A percentile compares a stretch with the other conserved stretches of the same genome.
phyloP scores from a whole-genome alignment of 1,140 invertebrate species.

The Coptotermes formosanus region DNA sequence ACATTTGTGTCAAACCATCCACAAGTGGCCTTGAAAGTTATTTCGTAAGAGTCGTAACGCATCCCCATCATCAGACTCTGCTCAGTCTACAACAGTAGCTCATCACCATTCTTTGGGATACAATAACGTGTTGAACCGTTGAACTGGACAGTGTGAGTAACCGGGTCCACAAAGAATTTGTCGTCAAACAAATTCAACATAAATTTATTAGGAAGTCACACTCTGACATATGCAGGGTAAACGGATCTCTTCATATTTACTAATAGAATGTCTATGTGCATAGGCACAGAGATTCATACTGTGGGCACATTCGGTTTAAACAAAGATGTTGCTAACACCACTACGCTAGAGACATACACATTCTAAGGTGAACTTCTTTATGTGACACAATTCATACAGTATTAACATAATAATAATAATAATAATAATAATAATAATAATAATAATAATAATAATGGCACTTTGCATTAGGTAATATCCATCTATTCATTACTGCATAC shows the following conservation, averaged over 20 bases:
- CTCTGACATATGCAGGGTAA: neutral
- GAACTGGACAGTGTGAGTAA: too few species aligned
- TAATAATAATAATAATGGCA: neutral
- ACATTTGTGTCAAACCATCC: too few species aligned
- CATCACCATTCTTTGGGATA: too few species aligned
- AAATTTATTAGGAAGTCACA: constrained; percentile 13
- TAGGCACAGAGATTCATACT: neutral
- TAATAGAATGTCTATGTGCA: neutral
- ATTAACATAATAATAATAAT: too few species aligned
- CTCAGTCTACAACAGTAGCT: too few species aligned
- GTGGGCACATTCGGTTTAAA: neutral
- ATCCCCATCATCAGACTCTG: too few species aligned
- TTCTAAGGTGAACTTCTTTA: neutral
- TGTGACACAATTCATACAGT: neutral
- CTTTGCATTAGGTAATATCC: neutral
- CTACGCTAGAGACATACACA: neutral
- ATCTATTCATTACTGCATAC: neutral
- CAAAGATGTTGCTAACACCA: neutral
- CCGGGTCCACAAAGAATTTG: neutral
- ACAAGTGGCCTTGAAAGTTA: too few species aligned
- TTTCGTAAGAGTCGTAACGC: too few species aligned
- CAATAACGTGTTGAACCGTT: too few species aligned
- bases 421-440: neutral
- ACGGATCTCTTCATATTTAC: neutral
- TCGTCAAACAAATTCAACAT: constrained; percentile 7